These are phyloP conservation scores for Parus major DNA, from an alignment of 2,113 vertebrate genomes.

Conservation along the genomic window DNA sequence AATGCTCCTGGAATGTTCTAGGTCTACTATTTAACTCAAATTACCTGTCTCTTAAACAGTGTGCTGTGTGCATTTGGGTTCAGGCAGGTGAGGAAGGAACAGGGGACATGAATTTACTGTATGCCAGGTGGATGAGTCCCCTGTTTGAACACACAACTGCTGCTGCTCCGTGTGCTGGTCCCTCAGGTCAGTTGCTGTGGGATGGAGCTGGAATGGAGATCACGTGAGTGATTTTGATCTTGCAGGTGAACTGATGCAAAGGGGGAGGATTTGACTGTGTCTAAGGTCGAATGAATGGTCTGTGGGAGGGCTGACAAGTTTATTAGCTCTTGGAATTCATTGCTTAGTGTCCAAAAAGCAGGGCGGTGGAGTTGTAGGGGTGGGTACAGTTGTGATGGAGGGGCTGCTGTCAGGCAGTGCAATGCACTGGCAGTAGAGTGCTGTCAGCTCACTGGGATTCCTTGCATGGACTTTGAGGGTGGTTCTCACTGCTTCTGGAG, in stretches of 20 bases:
- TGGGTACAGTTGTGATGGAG: not conserved
- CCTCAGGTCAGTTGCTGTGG: fast-evolving
- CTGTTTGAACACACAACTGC: not conserved
- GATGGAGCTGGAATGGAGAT: not conserved
- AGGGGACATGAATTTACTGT: not conserved
- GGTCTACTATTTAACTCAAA: not conserved
- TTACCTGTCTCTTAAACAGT: not conserved
- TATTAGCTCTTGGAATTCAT: not conserved
- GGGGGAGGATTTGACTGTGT: not conserved
- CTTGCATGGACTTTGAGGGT: fast-evolving
- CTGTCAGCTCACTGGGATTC: not conserved
- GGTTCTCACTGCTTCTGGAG: fast-evolving
- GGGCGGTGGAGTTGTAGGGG: fast-evolving
- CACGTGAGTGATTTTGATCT: not conserved
- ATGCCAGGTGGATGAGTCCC: not conserved
- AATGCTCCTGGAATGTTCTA: not conserved
- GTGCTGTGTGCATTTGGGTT: not conserved
- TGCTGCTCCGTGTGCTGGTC: not conserved
- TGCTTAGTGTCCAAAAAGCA: not conserved
- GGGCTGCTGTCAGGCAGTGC: not conserved
- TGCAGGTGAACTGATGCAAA: not conserved
- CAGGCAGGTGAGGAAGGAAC: not conserved
- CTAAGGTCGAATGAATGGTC: not conserved
- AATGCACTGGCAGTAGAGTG: not conserved
- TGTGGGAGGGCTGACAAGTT: not conserved